These are phyloP conservation scores for Pimpla rufipes DNA, from an alignment of 2,888 invertebrate species.

Conservation along the genomic window DNA sequence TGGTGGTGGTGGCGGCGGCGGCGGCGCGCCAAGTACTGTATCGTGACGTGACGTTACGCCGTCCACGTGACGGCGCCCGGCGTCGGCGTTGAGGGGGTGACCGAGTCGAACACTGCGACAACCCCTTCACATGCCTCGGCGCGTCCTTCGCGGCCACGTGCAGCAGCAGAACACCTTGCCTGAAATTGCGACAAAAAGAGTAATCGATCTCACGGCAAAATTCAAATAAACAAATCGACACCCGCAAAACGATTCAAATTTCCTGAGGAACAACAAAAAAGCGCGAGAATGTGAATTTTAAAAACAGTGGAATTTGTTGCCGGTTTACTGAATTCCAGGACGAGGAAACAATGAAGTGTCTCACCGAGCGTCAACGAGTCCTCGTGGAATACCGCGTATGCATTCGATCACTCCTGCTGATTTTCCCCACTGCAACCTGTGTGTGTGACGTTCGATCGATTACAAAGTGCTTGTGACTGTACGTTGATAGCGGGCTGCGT, in stretches of 20 bases:
- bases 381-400: slow-evolving; percentile 18
- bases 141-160: slow-evolving; percentile 80
- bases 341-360: slow-evolving; percentile 39
- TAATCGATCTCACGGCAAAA: background rate
- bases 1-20: slow-evolving; percentile 29
- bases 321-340: background rate
- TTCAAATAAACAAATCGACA: background rate
- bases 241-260: background rate
- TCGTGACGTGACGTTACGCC: slow-evolving; percentile 70
- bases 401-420: slow-evolving; percentile 35
- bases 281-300: background rate
- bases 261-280: background rate
- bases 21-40: slow-evolving; percentile 52
- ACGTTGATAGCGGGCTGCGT: slow-evolving; percentile 35
- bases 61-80: slow-evolving; percentile 81
- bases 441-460: slow-evolving; percentile 64
- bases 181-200: slow-evolving; percentile 25
- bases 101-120: slow-evolving; percentile 78
- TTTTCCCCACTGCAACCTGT: slow-evolving; percentile 46
- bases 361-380: slow-evolving; percentile 14
- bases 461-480: slow-evolving; percentile 49
- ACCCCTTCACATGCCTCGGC: slow-evolving; percentile 81
- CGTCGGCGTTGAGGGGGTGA: slow-evolving; percentile 76
- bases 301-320: background rate
- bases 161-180: slow-evolving; percentile 62